Percentiles rank a stretch among this genome's conserved stretches.
Evolutionary conservation across 2,113 vertebrate species (phyloP).

Genomic region (Lonchura striata): DNA sequence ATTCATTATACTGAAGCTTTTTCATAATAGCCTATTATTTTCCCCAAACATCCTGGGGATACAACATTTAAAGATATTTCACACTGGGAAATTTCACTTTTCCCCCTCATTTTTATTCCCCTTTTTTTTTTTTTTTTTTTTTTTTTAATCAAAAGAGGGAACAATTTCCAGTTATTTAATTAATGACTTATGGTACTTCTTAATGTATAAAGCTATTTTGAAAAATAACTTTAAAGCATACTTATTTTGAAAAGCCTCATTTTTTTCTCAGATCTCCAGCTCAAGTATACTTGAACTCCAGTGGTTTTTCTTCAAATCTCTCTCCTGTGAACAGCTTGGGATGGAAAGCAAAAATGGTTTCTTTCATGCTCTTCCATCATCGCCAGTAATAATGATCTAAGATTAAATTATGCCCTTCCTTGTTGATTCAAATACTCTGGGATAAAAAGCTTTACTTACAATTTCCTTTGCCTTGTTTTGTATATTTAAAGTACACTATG

Average conservation of each 20-base stretch:
- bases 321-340: not conserved
- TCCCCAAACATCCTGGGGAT: not conserved
- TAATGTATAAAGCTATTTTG: not conserved
- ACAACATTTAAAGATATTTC: not conserved
- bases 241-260: not conserved
- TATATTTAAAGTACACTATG: not conserved
- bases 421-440: not conserved
- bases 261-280: not conserved
- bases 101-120: fast-evolving
- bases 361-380: not conserved
- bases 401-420: conserved; percentile 5
- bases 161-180: not conserved
- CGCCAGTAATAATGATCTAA: conserved; percentile 6
- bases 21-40: not conserved
- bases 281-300: not conserved
- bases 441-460: conserved; percentile 55
- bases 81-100: not conserved
- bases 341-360: conserved; percentile 19
- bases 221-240: not conserved
- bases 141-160: not conserved
- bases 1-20: not conserved
- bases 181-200: not conserved
- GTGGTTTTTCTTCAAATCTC: not conserved
- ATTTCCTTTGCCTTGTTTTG: conserved; percentile 40
- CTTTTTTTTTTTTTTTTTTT: no score